A percentile compares a stretch with the other conserved stretches of the same genome.
These are phyloP conservation scores for Puntigrus tetrazona DNA, from an alignment of 2,113 vertebrate genomes.

Conservation along the genomic window DNA sequence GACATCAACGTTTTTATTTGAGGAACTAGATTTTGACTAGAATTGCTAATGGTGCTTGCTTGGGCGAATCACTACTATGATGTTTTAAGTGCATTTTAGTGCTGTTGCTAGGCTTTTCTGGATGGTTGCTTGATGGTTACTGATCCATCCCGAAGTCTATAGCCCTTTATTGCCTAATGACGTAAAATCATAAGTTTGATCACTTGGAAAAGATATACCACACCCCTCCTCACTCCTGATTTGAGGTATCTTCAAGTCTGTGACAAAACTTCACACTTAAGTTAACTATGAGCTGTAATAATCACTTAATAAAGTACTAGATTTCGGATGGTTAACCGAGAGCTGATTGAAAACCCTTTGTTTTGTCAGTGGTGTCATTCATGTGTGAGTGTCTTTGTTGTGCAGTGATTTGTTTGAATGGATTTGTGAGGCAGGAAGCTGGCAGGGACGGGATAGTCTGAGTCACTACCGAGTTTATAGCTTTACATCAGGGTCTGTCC, in stretches of 20 bases:
- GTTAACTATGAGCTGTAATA: not conserved
- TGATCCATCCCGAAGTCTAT: not conserved
- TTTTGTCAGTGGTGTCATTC: conserved; percentile 19
- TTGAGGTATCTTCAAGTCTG: not conserved
- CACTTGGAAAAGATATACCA: not conserved
- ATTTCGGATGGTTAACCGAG: not conserved
- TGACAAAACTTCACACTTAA: not conserved
- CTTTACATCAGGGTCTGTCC: conserved; percentile 22
- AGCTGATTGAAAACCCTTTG: not conserved
- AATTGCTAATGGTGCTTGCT: not conserved
- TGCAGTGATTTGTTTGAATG: conserved; percentile 16
- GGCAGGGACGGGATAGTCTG: conserved; percentile 30
- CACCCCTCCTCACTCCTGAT: not conserved
- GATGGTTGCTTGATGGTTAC: not conserved
- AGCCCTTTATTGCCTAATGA: not conserved
- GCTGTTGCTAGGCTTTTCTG: not conserved
- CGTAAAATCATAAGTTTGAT: not conserved
- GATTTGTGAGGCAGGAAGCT: conserved; percentile 24
- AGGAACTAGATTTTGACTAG: not conserved
- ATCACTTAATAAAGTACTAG: not conserved
- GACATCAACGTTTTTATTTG: conserved; percentile 17
- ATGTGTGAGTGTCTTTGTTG: conserved; percentile 24
- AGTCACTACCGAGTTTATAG: conserved; percentile 38
- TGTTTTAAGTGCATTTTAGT: not conserved
- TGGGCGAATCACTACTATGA: not conserved